Evolutionary conservation across 2,888 invertebrate species (phyloP).

Genomic region (Erannis defoliaria): DNA sequence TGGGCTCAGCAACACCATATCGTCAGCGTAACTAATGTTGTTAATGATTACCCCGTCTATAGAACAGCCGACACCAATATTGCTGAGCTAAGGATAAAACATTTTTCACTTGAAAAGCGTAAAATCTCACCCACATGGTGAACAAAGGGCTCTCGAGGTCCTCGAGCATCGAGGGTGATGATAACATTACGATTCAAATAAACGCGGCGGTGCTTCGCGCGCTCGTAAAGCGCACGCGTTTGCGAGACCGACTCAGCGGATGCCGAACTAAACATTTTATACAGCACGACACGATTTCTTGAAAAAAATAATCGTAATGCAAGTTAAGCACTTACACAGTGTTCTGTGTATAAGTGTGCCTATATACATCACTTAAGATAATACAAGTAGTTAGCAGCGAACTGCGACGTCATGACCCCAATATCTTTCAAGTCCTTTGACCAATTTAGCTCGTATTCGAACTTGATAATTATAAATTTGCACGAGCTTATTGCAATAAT

Average conservation of each 20-base stretch:
- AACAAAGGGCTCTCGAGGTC: constrained; percentile 33
- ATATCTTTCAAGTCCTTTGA: no score
- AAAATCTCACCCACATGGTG: constrained; percentile 15
- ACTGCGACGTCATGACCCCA: no score
- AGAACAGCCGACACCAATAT: no score
- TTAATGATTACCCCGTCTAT: no score
- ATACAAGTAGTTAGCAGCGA: no score
- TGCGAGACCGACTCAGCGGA: constrained; percentile 63
- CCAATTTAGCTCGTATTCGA: no score
- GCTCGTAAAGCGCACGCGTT: constrained; percentile 74
- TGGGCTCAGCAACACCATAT: no score
- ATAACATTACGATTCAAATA: constrained; percentile 74
- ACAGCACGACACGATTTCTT: constrained; percentile 9
- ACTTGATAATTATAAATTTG: no score
- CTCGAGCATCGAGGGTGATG: constrained; percentile 49
- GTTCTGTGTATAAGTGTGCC: no score
- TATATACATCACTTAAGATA: no score
- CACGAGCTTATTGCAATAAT: no score
- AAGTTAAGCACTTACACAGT: background rate
- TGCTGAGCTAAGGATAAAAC: background rate
- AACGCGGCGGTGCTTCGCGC: constrained; percentile 64
- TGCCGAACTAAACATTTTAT: constrained; percentile 10
- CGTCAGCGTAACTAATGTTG: no score
- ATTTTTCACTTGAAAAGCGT: constrained; percentile 3
- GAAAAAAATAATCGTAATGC: background rate